Conservation (phyloP, 2,888 invertebrate species). For the Zygogramma bicolorata region DNA sequence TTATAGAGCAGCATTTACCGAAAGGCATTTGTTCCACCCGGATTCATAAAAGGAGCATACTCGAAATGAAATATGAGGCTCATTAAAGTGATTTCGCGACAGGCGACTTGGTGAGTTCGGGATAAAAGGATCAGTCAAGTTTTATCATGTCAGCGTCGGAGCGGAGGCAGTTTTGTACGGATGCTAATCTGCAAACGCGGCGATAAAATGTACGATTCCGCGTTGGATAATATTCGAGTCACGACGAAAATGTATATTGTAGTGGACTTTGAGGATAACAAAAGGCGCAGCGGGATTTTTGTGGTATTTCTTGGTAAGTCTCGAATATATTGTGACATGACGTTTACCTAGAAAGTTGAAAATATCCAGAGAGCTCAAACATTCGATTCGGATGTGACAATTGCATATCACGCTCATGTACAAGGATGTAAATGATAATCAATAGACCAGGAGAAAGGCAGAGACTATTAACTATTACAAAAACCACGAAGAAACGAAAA, state of each 20-base stretch:
- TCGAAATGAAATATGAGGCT: slow-evolving; percentile 19
- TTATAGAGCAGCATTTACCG: not conserved
- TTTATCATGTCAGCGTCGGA: not conserved
- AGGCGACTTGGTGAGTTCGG: not conserved
- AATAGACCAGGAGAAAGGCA: too few species aligned
- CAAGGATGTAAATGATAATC: too few species aligned
- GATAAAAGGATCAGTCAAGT: slow-evolving; percentile 4
- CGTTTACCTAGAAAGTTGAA: not conserved
- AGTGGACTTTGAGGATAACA: not conserved
- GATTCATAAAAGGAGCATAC: not conserved
- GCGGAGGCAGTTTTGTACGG: not conserved
- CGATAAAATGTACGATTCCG: not conserved
- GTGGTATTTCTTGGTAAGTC: not conserved
- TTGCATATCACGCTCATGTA: too few species aligned
- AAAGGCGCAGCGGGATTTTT: not conserved
- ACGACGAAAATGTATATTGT: not conserved
- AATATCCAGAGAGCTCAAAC: too few species aligned
- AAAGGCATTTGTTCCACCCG: not conserved
- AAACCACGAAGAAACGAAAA: too few species aligned
- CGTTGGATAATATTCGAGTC: not conserved
- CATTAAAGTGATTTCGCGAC: slow-evolving; percentile 14
- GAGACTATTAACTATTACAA: too few species aligned
- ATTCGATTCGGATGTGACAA: too few species aligned
- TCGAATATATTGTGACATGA: not conserved
- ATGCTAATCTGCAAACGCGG: not conserved